These are phyloP conservation scores for Pelodytes ibericus DNA, from an alignment of 2,797 vertebrate genomes.

Conservation along the genomic window DNA sequence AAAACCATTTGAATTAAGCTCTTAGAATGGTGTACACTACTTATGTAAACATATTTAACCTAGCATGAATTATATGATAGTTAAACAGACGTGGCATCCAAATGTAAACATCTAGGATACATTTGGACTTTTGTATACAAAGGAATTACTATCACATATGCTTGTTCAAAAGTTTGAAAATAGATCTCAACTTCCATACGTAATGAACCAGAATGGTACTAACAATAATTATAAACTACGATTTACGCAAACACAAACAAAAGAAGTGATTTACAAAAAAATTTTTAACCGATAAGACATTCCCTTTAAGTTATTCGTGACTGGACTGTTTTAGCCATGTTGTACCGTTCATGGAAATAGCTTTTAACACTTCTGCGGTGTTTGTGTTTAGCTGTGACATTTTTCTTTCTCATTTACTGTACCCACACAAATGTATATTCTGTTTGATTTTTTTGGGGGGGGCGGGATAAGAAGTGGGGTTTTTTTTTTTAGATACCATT, in stretches of 20 bases:
- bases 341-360: too few species aligned
- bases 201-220: not conserved
- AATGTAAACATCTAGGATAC: slow-evolving; percentile 16
- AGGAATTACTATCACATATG: slow-evolving; percentile 24
- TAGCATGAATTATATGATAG: slow-evolving; percentile 1
- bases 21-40: not conserved
- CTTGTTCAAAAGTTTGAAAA: not conserved
- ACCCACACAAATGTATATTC: too few species aligned
- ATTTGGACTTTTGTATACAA: slow-evolving; percentile 13
- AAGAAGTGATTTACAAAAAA: too few species aligned
- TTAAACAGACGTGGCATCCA: slow-evolving; percentile 14
- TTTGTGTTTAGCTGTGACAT: too few species aligned
- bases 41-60: slow-evolving; percentile 11
- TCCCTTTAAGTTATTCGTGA: too few species aligned
- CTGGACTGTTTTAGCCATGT: too few species aligned
- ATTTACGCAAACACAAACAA: not conserved
- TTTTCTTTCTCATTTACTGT: too few species aligned
- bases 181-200: not conserved
- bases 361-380: too few species aligned
- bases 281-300: too few species aligned
- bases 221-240: slow-evolving; percentile 1
- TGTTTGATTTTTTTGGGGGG: too few species aligned
- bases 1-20: not conserved
- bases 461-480: too few species aligned
- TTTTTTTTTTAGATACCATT: too few species aligned